Base-by-base conservation (phyloP, 2,797 vertebrate species). In the Enteromius radiatus region DNA sequence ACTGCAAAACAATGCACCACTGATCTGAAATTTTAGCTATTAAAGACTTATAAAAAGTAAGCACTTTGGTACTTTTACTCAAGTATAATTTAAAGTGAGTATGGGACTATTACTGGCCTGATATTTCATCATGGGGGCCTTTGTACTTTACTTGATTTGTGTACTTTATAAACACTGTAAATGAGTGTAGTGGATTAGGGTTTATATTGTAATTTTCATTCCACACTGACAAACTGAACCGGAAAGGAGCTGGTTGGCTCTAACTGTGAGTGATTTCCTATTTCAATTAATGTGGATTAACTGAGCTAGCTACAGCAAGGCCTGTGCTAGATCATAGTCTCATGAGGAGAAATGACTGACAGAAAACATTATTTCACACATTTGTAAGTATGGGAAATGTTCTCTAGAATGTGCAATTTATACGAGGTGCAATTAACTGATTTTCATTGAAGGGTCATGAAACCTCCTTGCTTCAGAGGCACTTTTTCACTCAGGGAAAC, bases 301-400 rank as follows among this genome's bases (percentile, higher is more conserved):
- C 68, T 73, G 71, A 81, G 64, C 36, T 70, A 81, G 64, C 36
- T 70, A 10, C 36, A 67, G 78, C 45, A 49, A 80, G 52, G 61
- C 49, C 59, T 36, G 56, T 56, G 71, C 61, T 70, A 38, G 65
- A 86, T 86, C 41, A 83, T 73, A 80, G 43, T 83, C 61, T 56
- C 41, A 59, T 75, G 67, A 83, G 59, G 54, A 84, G 7, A 83
- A 84, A 81, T 71, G 75, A 73, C 67, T 67, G 61, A 54, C 43
- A 56, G n/a, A 67, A 47, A 43, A 36, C 71, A 54, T 76, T 38
- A 65, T 64, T 70, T 68, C 59, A 64, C 56, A 49, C 45, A 52
- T 65, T 65, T 65, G 19, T 36, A 11, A 36, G 3, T 12, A 31
- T 45, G 54, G 38, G 41, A 6, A 61, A 78, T 67, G 43, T 49